phyloP scores from a whole-genome alignment of 2,113 vertebrate genomes.

The Puntigrus tetrazona region DNA sequence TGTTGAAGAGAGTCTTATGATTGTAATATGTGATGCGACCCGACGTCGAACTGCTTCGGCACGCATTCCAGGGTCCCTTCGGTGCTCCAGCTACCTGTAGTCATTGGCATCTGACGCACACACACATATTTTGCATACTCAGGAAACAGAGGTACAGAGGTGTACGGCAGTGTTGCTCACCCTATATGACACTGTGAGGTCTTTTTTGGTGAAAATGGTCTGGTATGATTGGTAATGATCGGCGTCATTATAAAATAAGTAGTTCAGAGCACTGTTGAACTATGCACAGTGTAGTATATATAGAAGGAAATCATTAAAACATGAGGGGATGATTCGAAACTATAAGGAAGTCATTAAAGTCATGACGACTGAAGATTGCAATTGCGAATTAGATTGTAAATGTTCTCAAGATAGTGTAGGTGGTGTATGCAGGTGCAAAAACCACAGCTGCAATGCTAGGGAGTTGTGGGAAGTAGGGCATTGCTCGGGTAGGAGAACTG shows the following conservation, averaged over 20 bases:
- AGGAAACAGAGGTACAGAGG: not conserved
- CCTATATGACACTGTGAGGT: not conserved
- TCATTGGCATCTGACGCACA: not conserved
- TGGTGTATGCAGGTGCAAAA: not conserved
- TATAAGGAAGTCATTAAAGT: not conserved
- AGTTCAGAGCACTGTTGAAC: not conserved
- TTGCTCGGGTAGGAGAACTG: not conserved
- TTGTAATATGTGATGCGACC: not conserved
- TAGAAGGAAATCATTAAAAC: not conserved
- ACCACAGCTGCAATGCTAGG: not conserved
- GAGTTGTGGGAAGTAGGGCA: not conserved
- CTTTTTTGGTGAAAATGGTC: not conserved
- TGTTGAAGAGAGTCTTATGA: not conserved
- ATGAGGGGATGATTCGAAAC: not conserved
- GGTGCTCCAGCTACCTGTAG: not conserved
- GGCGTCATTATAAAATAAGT: not conserved
- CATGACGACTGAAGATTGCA: not conserved
- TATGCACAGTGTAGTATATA: not conserved
- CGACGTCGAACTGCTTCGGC: not conserved
- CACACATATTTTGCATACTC: slow-evolving; percentile 22
- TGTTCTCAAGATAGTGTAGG: not conserved
- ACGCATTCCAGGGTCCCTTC: not conserved
- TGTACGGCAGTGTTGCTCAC: not conserved
- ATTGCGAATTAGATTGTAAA: not conserved
- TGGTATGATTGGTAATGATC: not conserved